Conservation (phyloP, 1,140 invertebrate species). For the Bombus ignitus region DNA sequence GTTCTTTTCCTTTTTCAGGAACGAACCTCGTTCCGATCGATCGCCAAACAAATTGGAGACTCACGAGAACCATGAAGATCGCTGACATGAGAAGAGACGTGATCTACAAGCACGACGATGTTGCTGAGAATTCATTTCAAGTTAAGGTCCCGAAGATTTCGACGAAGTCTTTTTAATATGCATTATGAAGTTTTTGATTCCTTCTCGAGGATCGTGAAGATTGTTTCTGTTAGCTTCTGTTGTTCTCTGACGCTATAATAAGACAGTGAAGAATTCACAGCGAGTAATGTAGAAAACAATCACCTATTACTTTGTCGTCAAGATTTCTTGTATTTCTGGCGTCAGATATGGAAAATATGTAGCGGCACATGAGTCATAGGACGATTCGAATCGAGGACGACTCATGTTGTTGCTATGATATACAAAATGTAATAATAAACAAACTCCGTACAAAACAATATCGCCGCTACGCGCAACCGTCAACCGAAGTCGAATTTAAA, state of each 20-base stretch:
- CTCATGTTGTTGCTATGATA: too few species aligned
- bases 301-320: not conserved
- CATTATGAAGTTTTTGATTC: not conserved
- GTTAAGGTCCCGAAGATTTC: not conserved
- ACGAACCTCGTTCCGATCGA: not conserved
- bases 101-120: too few species aligned
- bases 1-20: not conserved
- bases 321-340: not conserved
- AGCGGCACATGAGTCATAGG: too few species aligned
- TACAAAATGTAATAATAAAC: too few species aligned
- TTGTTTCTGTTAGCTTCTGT: too few species aligned
- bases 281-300: not conserved
- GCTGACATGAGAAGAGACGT: not conserved
- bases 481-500: too few species aligned
- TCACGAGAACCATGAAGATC: not conserved
- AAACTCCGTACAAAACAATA: too few species aligned
- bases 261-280: not conserved
- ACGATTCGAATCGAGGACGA: too few species aligned
- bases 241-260: too few species aligned
- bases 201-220: not conserved
- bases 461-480: too few species aligned
- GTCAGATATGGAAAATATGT: not conserved
- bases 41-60: conserved; percentile 32
- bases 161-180: not conserved
- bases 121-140: not conserved